These are phyloP conservation scores for Aphidoletes aphidimyza DNA, from an alignment of 2,888 invertebrate genomes.

Conservation along the genomic window DNA sequence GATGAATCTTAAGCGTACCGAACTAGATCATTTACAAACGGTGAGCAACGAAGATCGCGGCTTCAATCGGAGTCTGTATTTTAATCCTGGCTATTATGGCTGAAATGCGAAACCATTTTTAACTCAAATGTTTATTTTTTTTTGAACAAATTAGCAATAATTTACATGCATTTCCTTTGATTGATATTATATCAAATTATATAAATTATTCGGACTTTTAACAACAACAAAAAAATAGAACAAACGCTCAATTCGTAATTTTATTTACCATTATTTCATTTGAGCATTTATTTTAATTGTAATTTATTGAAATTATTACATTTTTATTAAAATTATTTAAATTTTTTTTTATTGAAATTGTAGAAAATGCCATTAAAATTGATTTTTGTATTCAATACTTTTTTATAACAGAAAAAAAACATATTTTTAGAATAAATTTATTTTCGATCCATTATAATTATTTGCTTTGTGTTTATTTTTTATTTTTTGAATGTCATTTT, in stretches of 20 bases:
- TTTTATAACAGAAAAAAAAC: no score
- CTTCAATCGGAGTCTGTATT: constrained; percentile 73
- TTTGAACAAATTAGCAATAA: constrained; percentile 27
- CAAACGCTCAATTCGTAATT: not conserved
- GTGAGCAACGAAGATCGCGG: constrained; percentile 73
- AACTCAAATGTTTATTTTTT: not conserved
- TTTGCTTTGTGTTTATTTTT: no score
- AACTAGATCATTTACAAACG: constrained; percentile 69
- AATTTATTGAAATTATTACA: not conserved
- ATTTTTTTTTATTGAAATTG: not conserved
- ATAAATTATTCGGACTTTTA: not conserved
- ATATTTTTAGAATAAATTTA: no score
- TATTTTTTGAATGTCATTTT: no score
- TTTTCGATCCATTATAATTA: no score
- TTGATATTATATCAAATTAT: not conserved
- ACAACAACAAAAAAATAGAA: no score
- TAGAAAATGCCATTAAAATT: not conserved
- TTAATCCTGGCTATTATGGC: constrained; percentile 71
- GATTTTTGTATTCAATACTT: not conserved
- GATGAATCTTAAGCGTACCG: constrained; percentile 66
- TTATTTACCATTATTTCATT: not conserved
- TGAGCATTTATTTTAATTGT: no score
- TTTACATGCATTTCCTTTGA: not conserved
- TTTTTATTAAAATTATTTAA: no score
- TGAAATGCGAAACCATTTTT: not conserved